Percentiles rank a stretch among this genome's conserved stretches.
Evolutionary conservation across 2,888 invertebrate genomes (phyloP).

Genomic region (Arctia plantaginis): DNA sequence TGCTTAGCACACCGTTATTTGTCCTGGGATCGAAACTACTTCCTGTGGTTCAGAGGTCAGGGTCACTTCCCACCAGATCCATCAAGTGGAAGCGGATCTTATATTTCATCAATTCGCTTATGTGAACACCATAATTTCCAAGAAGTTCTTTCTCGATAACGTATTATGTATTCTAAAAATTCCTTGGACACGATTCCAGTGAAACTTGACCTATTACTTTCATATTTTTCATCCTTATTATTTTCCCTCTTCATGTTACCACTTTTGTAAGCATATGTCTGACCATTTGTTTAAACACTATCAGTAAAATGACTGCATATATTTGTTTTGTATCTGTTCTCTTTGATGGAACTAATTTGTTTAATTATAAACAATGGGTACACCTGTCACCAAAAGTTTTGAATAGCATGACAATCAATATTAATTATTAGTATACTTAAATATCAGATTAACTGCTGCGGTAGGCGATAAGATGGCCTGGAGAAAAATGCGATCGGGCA

Average conservation of each 20-base stretch:
- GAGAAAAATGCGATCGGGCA: no score
- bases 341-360: slow-evolving; percentile 35
- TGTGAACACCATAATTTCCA: background rate
- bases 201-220: background rate
- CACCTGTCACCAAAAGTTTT: slow-evolving; percentile 38
- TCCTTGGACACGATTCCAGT: background rate
- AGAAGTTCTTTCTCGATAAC: background rate
- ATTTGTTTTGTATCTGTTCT: slow-evolving; percentile 49
- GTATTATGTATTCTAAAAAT: background rate
- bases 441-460: no score
- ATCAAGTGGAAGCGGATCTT: no score
- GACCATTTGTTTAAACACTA: slow-evolving; percentile 45
- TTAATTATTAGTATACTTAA: no score
- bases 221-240: background rate
- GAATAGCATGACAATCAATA: background rate
- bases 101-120: background rate
- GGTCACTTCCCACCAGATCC: no score
- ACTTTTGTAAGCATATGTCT: slow-evolving; percentile 40
- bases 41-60: no score
- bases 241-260: background rate
- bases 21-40: no score
- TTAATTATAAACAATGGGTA: slow-evolving; percentile 19
- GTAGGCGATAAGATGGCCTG: no score
- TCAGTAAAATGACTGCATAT: slow-evolving; percentile 33
- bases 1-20: no score